Percentiles rank a stretch among this genome's conserved stretches.
Evolutionary conservation across 2,888 invertebrate genomes (phyloP).

Genomic region (Abrostola triplasia): DNA sequence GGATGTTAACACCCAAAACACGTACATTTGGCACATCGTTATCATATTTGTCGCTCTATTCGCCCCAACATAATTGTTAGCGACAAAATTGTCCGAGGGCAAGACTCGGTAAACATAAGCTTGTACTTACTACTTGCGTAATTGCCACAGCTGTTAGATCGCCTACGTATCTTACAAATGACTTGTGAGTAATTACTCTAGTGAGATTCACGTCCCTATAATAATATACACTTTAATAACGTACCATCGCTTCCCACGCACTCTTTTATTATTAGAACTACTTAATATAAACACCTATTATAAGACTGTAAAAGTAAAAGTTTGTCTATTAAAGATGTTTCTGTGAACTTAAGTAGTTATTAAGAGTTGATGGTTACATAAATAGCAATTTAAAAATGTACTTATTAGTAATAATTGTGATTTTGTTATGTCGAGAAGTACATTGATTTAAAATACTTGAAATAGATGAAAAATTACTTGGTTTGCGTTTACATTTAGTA

Average conservation of each 20-base stretch:
- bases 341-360: conserved; percentile 23
- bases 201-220: conserved; percentile 51
- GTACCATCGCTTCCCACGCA: conserved; percentile 51
- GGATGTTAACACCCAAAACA: conserved; percentile 14
- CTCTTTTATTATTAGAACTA: conserved; percentile 32
- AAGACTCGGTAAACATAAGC: conserved; percentile 21
- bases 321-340: conserved; percentile 10
- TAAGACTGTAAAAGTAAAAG: conserved; percentile 20
- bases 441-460: too few relatives aligned
- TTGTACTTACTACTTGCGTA: conserved; percentile 29
- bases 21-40: conserved; percentile 18
- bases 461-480: conserved; percentile 1
- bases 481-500: neutral
- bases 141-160: conserved; percentile 29
- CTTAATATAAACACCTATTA: conserved; percentile 32
- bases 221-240: conserved; percentile 51
- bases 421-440: too few relatives aligned
- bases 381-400: conserved; percentile 15
- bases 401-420: too few relatives aligned
- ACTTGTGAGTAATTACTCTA: conserved; percentile 48
- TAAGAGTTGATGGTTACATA: conserved; percentile 7
- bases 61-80: conserved; percentile 18
- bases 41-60: conserved; percentile 19
- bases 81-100: conserved; percentile 15
- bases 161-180: conserved; percentile 48